Evolutionary conservation across 2,113 vertebrate genomes (phyloP).

Genomic region (Gracilinanus agilis): DNA sequence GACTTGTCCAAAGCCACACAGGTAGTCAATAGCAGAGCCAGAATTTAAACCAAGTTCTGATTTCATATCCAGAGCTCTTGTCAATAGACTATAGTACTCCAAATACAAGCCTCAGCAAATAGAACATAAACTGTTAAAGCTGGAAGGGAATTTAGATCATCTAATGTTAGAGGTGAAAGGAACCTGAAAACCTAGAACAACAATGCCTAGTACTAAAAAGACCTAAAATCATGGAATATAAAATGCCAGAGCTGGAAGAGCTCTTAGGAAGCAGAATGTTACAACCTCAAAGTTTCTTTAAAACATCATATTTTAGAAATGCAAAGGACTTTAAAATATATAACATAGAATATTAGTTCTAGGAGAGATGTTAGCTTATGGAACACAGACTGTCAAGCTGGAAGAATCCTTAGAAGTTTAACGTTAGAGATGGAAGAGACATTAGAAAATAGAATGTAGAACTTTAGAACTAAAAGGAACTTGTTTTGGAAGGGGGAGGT

Average conservation of each 20-base stretch:
- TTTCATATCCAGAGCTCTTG: not conserved
- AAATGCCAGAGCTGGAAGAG: too few species aligned
- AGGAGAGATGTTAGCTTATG: not conserved
- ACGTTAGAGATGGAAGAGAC: too few species aligned
- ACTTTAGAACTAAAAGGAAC: not conserved
- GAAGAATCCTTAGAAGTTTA: too few species aligned
- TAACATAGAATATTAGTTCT: not conserved
- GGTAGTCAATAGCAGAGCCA: not conserved
- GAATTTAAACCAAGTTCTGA: not conserved
- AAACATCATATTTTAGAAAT: not conserved
- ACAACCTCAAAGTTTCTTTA: not conserved
- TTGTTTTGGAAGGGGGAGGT: not conserved
- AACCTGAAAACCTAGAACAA: too few species aligned
- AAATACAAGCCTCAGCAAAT: too few species aligned
- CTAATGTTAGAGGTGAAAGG: too few species aligned
- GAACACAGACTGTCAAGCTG: too few species aligned
- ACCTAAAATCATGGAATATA: not conserved
- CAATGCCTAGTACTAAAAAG: too few species aligned
- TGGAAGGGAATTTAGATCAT: too few species aligned
- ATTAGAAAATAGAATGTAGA: too few species aligned
- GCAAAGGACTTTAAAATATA: not conserved
- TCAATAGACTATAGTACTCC: too few species aligned
- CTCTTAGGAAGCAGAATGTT: not conserved
- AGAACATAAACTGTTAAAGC: too few species aligned
- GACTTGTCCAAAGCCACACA: not conserved